phyloP scores from a whole-genome alignment of 1,140 invertebrate species.

The Bombus waltoni region DNA sequence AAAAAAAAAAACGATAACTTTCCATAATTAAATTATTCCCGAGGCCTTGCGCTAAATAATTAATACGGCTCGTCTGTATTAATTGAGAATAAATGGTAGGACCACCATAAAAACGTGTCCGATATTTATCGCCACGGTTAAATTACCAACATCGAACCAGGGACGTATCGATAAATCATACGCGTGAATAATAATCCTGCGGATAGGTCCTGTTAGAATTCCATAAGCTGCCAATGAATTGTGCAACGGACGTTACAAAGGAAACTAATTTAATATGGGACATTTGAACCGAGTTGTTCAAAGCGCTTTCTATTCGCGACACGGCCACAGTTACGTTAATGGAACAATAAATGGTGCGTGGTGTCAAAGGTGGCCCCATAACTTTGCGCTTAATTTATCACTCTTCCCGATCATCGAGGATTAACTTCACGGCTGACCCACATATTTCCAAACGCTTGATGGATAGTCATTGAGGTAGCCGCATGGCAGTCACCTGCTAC shows the following conservation, averaged over 20 bases:
- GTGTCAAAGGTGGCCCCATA: slow-evolving; percentile 43
- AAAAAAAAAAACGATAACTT: neutral
- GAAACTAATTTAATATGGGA: slow-evolving; percentile 6
- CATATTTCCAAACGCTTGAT: slow-evolving; percentile 63
- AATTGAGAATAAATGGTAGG: neutral
- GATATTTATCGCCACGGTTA: neutral
- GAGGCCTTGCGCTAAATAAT: neutral
- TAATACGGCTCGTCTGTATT: too few species aligned
- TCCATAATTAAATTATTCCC: neutral
- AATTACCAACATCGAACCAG: neutral
- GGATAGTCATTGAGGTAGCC: slow-evolving; percentile 63
- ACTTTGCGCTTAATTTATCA: slow-evolving; percentile 56
- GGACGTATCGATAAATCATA: neutral
- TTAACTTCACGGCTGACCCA: slow-evolving; percentile 60
- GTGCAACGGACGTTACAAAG: neutral
- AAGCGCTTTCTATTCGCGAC: neutral
- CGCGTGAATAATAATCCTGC: neutral
- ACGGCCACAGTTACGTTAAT: neutral
- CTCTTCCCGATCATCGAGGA: slow-evolving; percentile 36
- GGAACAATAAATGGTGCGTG: slow-evolving; percentile 36
- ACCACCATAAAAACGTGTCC: neutral
- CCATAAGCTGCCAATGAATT: neutral
- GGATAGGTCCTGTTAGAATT: neutral
- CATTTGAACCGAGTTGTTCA: neutral
- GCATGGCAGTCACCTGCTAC: slow-evolving; percentile 66